Evolutionary conservation across 92 coral and sea anemone species (phyloP).

Genomic region (Pocillopora grandis): DNA sequence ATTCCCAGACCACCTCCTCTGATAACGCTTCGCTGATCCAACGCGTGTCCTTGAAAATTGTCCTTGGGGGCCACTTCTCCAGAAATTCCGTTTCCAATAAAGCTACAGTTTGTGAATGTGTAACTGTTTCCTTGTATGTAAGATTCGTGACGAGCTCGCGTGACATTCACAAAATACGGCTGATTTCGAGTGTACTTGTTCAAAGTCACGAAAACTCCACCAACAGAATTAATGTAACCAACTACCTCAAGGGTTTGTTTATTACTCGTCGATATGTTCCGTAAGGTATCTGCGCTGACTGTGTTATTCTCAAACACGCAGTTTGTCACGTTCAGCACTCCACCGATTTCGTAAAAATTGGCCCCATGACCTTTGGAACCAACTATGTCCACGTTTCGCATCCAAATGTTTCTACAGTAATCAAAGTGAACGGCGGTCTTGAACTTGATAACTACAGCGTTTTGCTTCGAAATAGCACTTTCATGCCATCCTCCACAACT

Average conservation of each 20-base stretch:
- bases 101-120: slow-evolving; percentile 63
- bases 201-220: slow-evolving; percentile 70
- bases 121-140: slow-evolving; percentile 51
- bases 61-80: not conserved
- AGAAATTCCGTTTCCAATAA: slow-evolving; percentile 58
- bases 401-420: slow-evolving; percentile 57
- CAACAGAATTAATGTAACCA: slow-evolving; percentile 56
- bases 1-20: slow-evolving; percentile 84
- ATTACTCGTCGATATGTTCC: too few relatives aligned
- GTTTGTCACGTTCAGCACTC: slow-evolving; percentile 48
- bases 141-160: slow-evolving; percentile 28
- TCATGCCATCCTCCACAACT: slow-evolving; percentile 54
- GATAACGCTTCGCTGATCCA: slow-evolving; percentile 35
- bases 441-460: slow-evolving; percentile 31
- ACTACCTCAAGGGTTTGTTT: not conserved
- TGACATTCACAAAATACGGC: slow-evolving; percentile 32
- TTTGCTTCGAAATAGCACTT: slow-evolving; percentile 8
- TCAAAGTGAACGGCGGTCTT: slow-evolving; percentile 61
- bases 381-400: slow-evolving; percentile 40
- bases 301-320: slow-evolving; percentile 57
- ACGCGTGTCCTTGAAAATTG: slow-evolving; percentile 30
- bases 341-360: slow-evolving; percentile 64
- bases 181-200: slow-evolving; percentile 42
- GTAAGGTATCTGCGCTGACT: not conserved
- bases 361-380: slow-evolving; percentile 69